Percentiles rank a stretch among this genome's conserved stretches.
phyloP scores from a whole-genome alignment of 1,140 invertebrate genomes.

The Achatina immaculata region DNA sequence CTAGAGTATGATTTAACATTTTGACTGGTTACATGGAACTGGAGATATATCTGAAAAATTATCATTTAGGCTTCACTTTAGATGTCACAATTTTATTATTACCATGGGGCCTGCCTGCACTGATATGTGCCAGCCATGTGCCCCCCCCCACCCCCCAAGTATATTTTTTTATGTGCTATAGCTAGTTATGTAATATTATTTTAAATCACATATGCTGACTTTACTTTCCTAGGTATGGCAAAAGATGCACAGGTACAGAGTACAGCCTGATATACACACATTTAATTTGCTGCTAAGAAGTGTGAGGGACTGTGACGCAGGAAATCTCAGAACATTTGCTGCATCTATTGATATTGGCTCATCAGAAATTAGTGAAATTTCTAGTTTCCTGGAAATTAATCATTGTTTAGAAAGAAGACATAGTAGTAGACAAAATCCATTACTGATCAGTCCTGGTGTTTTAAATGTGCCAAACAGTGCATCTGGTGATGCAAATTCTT shows the following conservation, averaged over 20 bases:
- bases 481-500: not conserved
- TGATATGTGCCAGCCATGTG: no score
- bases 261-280: slow-evolving; percentile 79
- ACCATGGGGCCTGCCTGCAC: no score
- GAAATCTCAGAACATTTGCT: slow-evolving; percentile 66
- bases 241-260: slow-evolving; percentile 79
- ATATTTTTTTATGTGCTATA: no score
- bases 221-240: slow-evolving; percentile 79
- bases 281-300: slow-evolving; percentile 87
- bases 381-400: not conserved
- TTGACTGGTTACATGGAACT: no score
- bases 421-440: not conserved
- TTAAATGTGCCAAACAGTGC: not conserved
- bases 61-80: no score
- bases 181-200: no score
- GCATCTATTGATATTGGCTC: not conserved
- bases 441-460: not conserved
- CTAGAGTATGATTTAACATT: no score
- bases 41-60: no score
- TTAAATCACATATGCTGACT: no score
- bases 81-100: no score
- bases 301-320: slow-evolving; percentile 84
- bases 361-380: not conserved
- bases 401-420: not conserved
- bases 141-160: no score